Base-by-base conservation (phyloP, 2,888 invertebrate genomes). In the Drosophila borborema region DNA sequence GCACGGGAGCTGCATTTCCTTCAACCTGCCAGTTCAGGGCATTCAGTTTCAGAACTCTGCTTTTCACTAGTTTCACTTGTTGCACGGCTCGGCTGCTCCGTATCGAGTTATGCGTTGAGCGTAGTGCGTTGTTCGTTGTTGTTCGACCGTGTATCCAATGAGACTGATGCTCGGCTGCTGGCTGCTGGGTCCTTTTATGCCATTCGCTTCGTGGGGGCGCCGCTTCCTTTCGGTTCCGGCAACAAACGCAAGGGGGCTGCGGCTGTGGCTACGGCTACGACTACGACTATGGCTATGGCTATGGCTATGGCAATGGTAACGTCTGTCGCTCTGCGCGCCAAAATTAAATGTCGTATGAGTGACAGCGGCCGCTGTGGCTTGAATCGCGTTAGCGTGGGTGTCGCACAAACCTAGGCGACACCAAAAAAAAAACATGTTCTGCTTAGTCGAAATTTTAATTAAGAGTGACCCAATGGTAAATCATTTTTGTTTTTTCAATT, bases 271-370 rank as follows among this genome's bases (percentile, higher is more conserved):
- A n/a, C 18, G 41, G 54, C 48, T 48, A n/a, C 6, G 41, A 60
- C 43, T 58, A 31, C 18, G 40, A 36, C 20, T 45, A 7, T 3
- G 31, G 16, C n/a, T 55, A 41, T 3, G 41, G 41, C 49, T 51
- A 10, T 20, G 41, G 54, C 48, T 48, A 5, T 18, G 41, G 60
- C 51, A 34, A 10, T 20, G 41, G 54, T n/a, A 28, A 5, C 12
- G 41, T 56, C 46, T 58, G 55, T 49, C 64, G 55, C 41, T 58
- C 48, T 60, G 64, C 71, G 69, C 87, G 80, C 80, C 87, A 82
- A 87, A 81, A 81, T 74, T 60, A 85, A 89, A 73, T 67, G 65
- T 64, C 85, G 73, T 69, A 72, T 76, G 89, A 81, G 68, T 77
- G 83, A 72, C 74, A 69, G 68, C 46, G 23, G 62, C 48, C 36